Conservation (phyloP, 2,113 vertebrate genomes). For the Sterna hirundo region DNA sequence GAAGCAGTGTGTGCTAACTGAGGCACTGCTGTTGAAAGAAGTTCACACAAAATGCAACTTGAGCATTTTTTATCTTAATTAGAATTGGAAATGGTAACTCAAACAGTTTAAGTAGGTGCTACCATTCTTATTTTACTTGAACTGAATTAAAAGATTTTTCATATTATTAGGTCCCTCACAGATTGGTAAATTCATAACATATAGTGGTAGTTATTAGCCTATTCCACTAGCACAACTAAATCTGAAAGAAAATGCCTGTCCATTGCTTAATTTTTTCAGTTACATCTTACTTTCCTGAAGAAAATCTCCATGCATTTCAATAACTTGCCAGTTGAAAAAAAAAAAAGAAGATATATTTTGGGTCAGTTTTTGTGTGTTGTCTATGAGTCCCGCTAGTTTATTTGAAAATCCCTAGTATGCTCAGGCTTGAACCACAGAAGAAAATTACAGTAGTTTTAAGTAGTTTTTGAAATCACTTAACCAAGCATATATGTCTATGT, state of each 20-base stretch:
- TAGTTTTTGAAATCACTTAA: not conserved
- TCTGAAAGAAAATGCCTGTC: not conserved
- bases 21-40: not conserved
- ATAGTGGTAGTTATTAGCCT: not conserved
- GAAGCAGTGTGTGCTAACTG: not conserved
- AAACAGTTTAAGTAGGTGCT: not conserved
- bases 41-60: not conserved
- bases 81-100: not conserved
- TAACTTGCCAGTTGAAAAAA: not conserved
- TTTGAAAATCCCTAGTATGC: not conserved
- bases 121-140: not conserved
- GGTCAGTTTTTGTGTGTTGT: not conserved
- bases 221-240: not conserved
- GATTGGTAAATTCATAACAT: not conserved
- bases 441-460: not conserved
- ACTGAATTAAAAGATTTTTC: not conserved
- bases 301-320: not conserved
- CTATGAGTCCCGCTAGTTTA: not conserved
- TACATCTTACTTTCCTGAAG: not conserved
- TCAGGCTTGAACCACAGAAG: not conserved
- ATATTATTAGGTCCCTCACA: not conserved
- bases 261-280: not conserved
- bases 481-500: not conserved
- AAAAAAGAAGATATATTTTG: not conserved
- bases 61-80: not conserved